Evolutionary conservation across 1,140 invertebrate genomes (phyloP).

Genomic region (Drepana arcuata): DNA sequence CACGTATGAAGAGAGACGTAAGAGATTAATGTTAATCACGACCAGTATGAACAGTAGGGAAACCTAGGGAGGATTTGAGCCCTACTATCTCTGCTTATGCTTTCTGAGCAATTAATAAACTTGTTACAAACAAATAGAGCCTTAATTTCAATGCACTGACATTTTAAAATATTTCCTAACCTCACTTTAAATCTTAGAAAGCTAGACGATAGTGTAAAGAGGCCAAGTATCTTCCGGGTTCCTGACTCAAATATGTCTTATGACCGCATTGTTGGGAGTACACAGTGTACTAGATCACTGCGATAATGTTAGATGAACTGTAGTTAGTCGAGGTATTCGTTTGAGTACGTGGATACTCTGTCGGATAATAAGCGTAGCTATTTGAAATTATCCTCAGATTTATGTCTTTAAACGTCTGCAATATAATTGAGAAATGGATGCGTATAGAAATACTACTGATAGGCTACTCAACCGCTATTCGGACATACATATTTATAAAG

Average conservation of each 20-base stretch:
- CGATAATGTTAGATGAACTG: too few species aligned
- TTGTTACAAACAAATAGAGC: too few species aligned
- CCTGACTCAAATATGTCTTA: conserved; percentile 4
- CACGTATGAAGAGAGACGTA: too few species aligned
- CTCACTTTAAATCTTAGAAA: background rate
- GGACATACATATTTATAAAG: too few species aligned
- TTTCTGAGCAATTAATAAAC: too few species aligned
- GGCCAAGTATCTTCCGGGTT: conserved; percentile 15
- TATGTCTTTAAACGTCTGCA: background rate
- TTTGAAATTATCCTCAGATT: background rate
- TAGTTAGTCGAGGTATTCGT: too few species aligned
- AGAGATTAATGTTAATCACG: too few species aligned
- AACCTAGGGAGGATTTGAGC: too few species aligned
- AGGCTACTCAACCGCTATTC: too few species aligned
- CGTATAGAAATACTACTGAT: background rate
- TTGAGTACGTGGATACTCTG: too few species aligned
- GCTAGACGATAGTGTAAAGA: background rate
- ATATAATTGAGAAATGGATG: background rate
- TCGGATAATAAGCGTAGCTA: background rate
- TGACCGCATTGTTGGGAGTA: conserved; percentile 21
- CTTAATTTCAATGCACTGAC: background rate
- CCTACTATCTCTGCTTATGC: too few species aligned
- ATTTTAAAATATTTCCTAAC: background rate
- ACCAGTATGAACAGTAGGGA: too few species aligned
- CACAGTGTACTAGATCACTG: conserved; percentile 19